These are phyloP conservation scores for Dromius quadrimaculatus DNA, from an alignment of 2,888 invertebrate genomes.

Conservation along the genomic window DNA sequence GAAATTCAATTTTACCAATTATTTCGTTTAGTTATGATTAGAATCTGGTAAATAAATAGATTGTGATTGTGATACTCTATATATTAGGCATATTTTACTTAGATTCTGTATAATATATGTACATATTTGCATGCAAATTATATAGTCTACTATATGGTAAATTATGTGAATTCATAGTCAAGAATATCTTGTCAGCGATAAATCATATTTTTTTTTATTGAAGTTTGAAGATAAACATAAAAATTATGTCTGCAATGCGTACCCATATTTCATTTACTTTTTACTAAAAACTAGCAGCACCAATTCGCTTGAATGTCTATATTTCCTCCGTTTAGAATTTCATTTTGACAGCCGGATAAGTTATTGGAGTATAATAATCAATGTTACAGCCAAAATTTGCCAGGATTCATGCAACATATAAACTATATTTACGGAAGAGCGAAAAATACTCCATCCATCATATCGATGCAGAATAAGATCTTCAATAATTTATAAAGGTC, in stretches of 20 bases:
- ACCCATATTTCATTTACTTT: conserved; percentile 6
- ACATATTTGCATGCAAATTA: too few relatives aligned
- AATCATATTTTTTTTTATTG: too few relatives aligned
- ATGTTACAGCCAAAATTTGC: conserved; percentile 3
- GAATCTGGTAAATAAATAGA: too few relatives aligned
- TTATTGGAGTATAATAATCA: conserved; percentile 19
- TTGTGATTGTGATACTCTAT: too few relatives aligned
- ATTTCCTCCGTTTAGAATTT: neutral
- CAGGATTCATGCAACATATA: neutral
- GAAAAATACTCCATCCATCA: conserved; percentile 27
- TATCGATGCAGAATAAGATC: conserved; percentile 14
- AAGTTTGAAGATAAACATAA: too few relatives aligned
- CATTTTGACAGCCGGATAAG: neutral
- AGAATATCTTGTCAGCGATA: too few relatives aligned
- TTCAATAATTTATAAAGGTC: conserved; percentile 25
- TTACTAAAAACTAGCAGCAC: neutral
- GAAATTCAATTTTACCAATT: too few relatives aligned
- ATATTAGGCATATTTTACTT: too few relatives aligned
- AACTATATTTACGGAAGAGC: conserved; percentile 23
- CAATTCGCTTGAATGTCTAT: conserved; percentile 3
- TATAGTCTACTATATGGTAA: too few relatives aligned
- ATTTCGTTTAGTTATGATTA: too few relatives aligned
- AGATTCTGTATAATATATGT: too few relatives aligned
- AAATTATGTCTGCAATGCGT: neutral
- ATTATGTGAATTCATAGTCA: too few relatives aligned